Evolutionary conservation across 2,797 vertebrate species (phyloP), one percentile per base, ranked within the genome.

Genomic region (Gymnoscopelus braueri): DNA sequence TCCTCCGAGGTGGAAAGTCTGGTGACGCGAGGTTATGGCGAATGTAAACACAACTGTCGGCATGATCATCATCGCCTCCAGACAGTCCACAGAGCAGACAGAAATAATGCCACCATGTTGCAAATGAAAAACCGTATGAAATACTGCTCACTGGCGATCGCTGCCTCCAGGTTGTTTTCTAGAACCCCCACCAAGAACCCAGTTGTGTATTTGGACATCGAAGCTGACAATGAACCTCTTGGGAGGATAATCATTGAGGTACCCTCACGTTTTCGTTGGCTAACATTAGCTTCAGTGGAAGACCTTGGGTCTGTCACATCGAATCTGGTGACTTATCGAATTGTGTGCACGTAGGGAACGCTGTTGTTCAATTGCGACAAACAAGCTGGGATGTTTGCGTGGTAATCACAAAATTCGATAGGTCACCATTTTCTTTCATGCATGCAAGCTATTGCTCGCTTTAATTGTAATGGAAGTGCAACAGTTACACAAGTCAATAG

Each of bases 181-280:
- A 71, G 89, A 50, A 74, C 84, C 0, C 63, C 89, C 14, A 1
- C 47, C 12, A 29, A 50, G 29, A 97, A 96, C 80, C 96, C 96
- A 0, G 58, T 94, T 0, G 95, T 98, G 51, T 98, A 94, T 75
- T 54, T 99, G 92, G 96, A 98, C 49, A 81, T 99, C 47, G 93
- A 90, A n/a, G 96, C 96, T 0, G 97, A 97, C 71, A 82, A 87
- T 10, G 93, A 96, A 84, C 90, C 93, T 3, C 89, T 97, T 0
- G 97, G 97, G 2, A 94, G 95, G 48, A 91, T 98, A 11, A 85
- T 93, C 47, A 91, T 98, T 53, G 94, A 98, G 96, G 97, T 44
- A 44, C 39, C 39, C 39, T 44, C 39, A 44, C 39, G 39, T 44
- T 44, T 44, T 44, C 39, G 39, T 92, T 95, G 81, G 60, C 55